Conservation (phyloP, 2,888 invertebrate species). For the Lasioglossum oenotherae region DNA sequence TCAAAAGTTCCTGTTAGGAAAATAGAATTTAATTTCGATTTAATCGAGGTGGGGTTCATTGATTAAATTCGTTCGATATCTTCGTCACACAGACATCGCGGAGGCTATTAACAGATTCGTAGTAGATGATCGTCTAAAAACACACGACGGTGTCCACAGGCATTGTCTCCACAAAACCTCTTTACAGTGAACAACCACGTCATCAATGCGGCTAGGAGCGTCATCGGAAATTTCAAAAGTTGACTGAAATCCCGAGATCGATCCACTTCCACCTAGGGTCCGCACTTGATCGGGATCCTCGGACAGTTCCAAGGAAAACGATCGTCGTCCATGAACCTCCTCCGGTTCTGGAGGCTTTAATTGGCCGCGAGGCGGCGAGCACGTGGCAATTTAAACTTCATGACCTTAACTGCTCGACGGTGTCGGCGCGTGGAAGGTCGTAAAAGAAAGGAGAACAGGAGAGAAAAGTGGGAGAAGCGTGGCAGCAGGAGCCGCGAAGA, state of each 20-base stretch:
- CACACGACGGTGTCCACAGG: background rate
- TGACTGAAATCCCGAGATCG: background rate
- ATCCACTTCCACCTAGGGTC: conserved; percentile 21
- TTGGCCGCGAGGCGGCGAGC: conserved; percentile 58
- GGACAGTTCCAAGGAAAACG: conserved; percentile 21
- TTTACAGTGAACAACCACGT: background rate
- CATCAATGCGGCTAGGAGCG: background rate
- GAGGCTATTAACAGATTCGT: too few relatives aligned
- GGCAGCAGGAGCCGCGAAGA: background rate
- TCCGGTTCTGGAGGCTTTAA: conserved; percentile 52
- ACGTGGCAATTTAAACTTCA: conserved; percentile 73
- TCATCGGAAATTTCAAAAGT: background rate
- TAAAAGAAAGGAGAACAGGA: conserved; percentile 4
- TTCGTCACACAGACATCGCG: too few relatives aligned
- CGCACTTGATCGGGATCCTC: conserved; percentile 13
- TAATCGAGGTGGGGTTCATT: too few relatives aligned
- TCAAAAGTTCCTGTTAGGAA: background rate
- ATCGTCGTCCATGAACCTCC: conserved; percentile 50
- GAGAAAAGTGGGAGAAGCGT: background rate
- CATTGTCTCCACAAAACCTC: background rate
- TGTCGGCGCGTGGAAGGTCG: conserved; percentile 31
- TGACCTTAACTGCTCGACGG: conserved; percentile 62
- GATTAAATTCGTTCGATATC: too few relatives aligned
- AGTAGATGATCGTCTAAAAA: too few relatives aligned
- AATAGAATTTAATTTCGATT: background rate